These are phyloP conservation scores for Holothuria glaberrima DNA, from an alignment of 35 echinoderm and acorn worm species.

Conservation along the genomic window DNA sequence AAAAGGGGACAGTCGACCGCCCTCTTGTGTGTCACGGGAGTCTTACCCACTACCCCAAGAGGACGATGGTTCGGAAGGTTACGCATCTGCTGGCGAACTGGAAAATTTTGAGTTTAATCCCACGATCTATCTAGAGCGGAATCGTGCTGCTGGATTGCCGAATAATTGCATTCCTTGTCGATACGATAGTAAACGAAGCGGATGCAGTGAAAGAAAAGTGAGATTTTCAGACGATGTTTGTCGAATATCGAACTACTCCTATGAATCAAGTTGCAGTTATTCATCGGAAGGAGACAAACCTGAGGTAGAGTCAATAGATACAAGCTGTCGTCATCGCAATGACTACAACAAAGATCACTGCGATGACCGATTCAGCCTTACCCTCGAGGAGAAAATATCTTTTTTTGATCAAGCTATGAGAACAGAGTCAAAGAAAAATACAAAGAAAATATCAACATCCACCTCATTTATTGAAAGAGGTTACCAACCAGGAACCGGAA, in stretches of 20 bases:
- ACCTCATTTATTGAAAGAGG: not conserved
- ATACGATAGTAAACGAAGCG: conserved; percentile 26
- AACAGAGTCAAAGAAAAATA: not conserved
- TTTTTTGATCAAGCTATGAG: conserved; percentile 20
- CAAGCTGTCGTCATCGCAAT: not conserved
- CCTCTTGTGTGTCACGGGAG: conserved; percentile 47
- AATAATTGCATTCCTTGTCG: conserved; percentile 54
- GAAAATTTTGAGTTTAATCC: conserved; percentile 90
- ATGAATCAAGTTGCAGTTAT: not conserved
- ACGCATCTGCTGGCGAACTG: conserved; percentile 82
- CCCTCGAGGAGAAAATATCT: conserved; percentile 26
- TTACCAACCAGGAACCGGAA: conserved; percentile 10
- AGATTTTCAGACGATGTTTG: conserved; percentile 91
- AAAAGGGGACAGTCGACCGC: conserved; percentile 17
- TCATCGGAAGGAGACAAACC: not conserved
- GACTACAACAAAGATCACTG: not conserved
- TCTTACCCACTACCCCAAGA: conserved; percentile 82
- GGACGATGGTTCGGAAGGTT: conserved; percentile 89
- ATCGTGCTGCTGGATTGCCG: conserved; percentile 63
- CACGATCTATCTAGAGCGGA: conserved; percentile 76
- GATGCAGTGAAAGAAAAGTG: conserved; percentile 51
- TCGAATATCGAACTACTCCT: conserved; percentile 12
- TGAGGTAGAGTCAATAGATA: not conserved
- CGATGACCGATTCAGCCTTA: not conserved
- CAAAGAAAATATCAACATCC: not conserved